Percentiles rank a stretch among this genome's conserved stretches.
Conservation (phyloP, 2,797 vertebrate species). For the Florisuga fusca region DNA sequence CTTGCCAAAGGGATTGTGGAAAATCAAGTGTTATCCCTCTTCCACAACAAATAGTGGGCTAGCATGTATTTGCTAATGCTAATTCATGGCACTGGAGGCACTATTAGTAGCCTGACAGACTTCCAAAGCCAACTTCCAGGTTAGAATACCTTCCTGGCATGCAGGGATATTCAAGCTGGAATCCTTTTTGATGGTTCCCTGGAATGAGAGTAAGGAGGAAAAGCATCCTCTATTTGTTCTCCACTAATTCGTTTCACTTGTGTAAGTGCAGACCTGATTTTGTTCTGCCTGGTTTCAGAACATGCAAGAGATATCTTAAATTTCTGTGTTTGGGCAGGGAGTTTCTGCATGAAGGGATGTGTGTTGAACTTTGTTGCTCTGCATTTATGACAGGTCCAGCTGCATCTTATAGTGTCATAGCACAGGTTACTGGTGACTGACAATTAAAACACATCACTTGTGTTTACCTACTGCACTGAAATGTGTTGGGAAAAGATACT, state of each 20-base stretch:
- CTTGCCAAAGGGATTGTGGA: not conserved
- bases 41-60: not conserved
- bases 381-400: not conserved
- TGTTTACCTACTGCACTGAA: not conserved
- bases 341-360: not conserved
- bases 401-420: slow-evolving; percentile 40
- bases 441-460: not conserved
- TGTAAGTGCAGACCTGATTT: not conserved
- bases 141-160: not conserved
- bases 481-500: not conserved
- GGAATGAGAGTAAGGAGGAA: not conserved
- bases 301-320: not conserved
- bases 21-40: not conserved
- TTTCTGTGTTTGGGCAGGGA: not conserved
- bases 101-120: not conserved
- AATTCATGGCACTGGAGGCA: not conserved
- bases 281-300: not conserved
- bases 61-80: not conserved
- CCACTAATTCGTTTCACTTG: not conserved
- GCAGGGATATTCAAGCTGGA: not conserved
- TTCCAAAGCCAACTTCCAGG: not conserved
- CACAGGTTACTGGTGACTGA: not conserved
- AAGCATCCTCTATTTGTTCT: not conserved
- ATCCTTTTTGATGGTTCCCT: not conserved
- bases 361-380: not conserved